These are phyloP conservation scores for Coenobita brevimanus DNA, from an alignment of 1,140 invertebrate genomes.

Conservation along the genomic window DNA sequence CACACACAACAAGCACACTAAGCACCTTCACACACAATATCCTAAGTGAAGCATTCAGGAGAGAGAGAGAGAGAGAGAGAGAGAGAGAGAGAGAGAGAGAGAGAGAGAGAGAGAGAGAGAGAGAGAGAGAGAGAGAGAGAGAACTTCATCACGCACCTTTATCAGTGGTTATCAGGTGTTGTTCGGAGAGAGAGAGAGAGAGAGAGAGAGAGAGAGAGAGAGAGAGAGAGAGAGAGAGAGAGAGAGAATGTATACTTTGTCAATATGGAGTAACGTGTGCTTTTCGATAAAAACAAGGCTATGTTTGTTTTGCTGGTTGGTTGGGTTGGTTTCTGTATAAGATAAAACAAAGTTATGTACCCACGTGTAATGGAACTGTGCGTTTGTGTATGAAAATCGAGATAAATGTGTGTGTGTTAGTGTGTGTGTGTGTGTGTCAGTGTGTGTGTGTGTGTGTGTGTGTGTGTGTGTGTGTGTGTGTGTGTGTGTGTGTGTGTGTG, in stretches of 20 bases:
- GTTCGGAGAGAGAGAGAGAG: not conserved
- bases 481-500: constrained; percentile 42
- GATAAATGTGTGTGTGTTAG: too few relatives aligned
- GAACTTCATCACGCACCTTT: not conserved
- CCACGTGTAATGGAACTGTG: too few relatives aligned
- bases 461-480: constrained; percentile 41
- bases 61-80: not conserved
- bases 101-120: not conserved
- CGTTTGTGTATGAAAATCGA: too few relatives aligned
- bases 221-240: not conserved
- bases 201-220: not conserved
- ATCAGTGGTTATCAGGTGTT: too few relatives aligned
- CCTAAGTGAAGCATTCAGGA: too few relatives aligned
- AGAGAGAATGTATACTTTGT: not conserved
- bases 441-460: constrained; percentile 16
- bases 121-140: not conserved
- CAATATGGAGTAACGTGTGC: too few relatives aligned
- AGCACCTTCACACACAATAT: too few relatives aligned
- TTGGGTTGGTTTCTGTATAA: not conserved
- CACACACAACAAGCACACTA: too few relatives aligned
- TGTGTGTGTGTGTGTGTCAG: not conserved
- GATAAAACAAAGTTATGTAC: too few relatives aligned
- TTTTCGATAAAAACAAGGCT: not conserved
- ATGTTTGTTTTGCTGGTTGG: not conserved
- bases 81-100: not conserved